These are phyloP conservation scores for Eira barbara DNA, from an alignment of 2,113 vertebrate species.

Conservation along the genomic window DNA sequence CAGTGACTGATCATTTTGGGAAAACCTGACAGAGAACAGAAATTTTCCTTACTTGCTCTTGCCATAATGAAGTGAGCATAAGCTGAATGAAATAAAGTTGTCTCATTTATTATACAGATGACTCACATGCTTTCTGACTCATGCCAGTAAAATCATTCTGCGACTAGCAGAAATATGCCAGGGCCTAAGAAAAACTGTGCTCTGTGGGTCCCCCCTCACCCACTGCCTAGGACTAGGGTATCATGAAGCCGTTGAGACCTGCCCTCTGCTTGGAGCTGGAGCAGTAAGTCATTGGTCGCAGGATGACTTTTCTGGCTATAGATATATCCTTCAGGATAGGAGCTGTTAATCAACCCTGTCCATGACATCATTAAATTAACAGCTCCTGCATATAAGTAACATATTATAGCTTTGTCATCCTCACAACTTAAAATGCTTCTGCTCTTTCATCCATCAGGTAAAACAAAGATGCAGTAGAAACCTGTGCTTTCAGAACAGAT, in stretches of 20 bases:
- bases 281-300: conserved; percentile 60
- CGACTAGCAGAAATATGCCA: conserved; percentile 73
- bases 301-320: conserved; percentile 60
- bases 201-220: background rate
- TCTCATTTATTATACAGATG: conserved; percentile 78
- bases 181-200: conserved; percentile 67
- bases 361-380: conserved; percentile 58
- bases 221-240: conserved; percentile 12
- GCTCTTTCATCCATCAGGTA: conserved; percentile 35
- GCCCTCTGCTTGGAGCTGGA: conserved; percentile 48
- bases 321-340: background rate
- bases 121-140: conserved; percentile 80
- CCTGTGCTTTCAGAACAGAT: conserved; percentile 50
- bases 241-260: conserved; percentile 45
- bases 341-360: conserved; percentile 49
- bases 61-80: conserved; percentile 77
- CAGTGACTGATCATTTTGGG: conserved; percentile 76
- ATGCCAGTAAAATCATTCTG: conserved; percentile 74
- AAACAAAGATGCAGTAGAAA: conserved; percentile 31
- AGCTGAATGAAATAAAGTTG: conserved; percentile 82
- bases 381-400: conserved; percentile 37
- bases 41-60: conserved; percentile 75
- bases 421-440: background rate
- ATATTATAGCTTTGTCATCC: conserved; percentile 15
- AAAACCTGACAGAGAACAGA: conserved; percentile 78